Evolutionary conservation across 2,113 vertebrate genomes (phyloP).

Genomic region (Microtus ochrogaster): DNA sequence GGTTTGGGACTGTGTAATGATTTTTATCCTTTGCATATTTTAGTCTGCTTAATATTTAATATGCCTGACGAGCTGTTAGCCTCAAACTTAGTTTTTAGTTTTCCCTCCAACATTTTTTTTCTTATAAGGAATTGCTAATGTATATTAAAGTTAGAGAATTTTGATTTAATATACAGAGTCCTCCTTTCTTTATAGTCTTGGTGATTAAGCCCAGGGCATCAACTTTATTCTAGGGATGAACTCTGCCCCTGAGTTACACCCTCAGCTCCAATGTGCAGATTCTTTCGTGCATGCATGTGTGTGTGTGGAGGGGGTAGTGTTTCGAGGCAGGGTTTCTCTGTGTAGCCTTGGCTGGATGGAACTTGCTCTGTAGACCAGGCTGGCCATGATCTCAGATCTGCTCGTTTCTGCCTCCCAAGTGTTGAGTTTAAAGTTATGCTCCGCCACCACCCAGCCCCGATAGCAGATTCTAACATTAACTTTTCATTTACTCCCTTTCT

Average conservation of each 20-base stretch:
- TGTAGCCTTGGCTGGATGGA: not conserved
- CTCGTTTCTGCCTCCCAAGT: not conserved
- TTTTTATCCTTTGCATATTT: slow-evolving; percentile 52
- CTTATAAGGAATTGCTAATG: slow-evolving; percentile 3
- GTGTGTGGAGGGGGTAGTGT: not conserved
- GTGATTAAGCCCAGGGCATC: not conserved
- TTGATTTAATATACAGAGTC: not conserved
- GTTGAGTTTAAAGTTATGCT: not conserved
- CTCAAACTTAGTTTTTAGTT: slow-evolving; percentile 16
- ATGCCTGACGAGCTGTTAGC: not conserved
- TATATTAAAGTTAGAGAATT: not conserved
- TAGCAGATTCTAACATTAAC: not conserved
- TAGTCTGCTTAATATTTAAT: slow-evolving; percentile 41
- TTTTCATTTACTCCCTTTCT: not conserved
- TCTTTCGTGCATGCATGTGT: not conserved
- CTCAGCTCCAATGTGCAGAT: not conserved
- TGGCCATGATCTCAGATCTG: not conserved
- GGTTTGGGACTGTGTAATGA: slow-evolving; percentile 17
- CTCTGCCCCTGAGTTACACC: not conserved
- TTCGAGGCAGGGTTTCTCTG: not conserved
- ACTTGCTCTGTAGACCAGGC: not conserved
- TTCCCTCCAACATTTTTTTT: not conserved
- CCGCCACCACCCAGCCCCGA: not conserved
- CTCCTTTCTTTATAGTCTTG: not conserved
- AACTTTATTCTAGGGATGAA: not conserved